Evolutionary conservation across 1,140 invertebrate species (phyloP), one percentile per base, ranked within the genome.

Genomic region (Polyergus mexicanus): DNA sequence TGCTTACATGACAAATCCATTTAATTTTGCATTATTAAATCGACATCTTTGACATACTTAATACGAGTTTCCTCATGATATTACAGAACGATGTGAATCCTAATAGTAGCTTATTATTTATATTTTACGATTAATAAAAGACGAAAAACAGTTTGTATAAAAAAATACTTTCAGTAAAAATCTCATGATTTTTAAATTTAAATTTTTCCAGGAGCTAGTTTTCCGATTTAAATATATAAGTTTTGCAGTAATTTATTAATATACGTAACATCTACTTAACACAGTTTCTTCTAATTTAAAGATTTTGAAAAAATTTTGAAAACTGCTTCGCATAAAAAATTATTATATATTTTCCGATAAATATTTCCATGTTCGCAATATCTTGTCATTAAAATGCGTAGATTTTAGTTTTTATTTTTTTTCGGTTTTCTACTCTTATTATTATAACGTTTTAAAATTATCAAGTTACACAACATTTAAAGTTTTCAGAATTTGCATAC

Each of bases 1-100:
- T 68, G 54, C 66, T 72, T 83, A 74, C 56, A 25, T 25, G 66
- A 81, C 66, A 72, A 60, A 72, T 71, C 44, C 25, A 51, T 51
- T 51, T 51, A 56, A 16, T 60, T 19, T 44, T 44, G 35, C 66
- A 60, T 81, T 71, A 71, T 81, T 72, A 60, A 71, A 60, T 60
- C 25, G 1, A 47, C 28, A 19, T 56, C 35, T 19, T 10, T 41
- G 19, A 2, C 25, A 56, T 60, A 28, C 60, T 7, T 16, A 35
- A 65, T 6, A 77, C 7, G 13, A 68, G n/a, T 19, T 28, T 22
- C 38, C 13, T 35, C 25, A 10, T 35, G 25, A 47, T 8, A 51
- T 68, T 54, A 51, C 19, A 35, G 4, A 13, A 32, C 11, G 7
- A 58, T 1, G 41, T 1, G 41, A n/a, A 19, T 60, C 11, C 22